These are phyloP conservation scores for Rhamnusium bicolor DNA, from an alignment of 2,888 invertebrate species.

Conservation along the genomic window DNA sequence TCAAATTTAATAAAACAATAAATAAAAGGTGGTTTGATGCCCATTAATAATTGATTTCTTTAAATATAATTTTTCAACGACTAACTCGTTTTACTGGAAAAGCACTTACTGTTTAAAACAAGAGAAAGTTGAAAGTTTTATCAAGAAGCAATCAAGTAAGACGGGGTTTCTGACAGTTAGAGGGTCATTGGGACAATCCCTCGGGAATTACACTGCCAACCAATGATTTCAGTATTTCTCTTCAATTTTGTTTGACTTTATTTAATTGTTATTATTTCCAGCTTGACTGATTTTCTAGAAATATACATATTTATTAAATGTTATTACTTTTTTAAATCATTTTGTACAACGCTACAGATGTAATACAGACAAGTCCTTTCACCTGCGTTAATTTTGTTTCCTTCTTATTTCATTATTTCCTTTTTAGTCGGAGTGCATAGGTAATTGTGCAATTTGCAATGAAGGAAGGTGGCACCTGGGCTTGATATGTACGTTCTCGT, in stretches of 20 bases:
- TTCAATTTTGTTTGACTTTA: neutral
- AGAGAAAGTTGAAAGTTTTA: conserved; percentile 55
- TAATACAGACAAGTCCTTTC: no score
- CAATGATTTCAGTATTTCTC: conserved; percentile 58
- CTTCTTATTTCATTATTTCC: no score
- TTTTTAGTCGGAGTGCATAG: no score
- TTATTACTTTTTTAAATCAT: no score
- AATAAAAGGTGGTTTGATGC: conserved; percentile 16
- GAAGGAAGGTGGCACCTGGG: no score
- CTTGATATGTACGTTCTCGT: no score
- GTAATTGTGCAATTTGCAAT: no score
- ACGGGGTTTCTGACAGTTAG: conserved; percentile 60
- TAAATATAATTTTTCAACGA: conserved; percentile 36
- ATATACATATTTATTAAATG: neutral
- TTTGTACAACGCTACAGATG: no score
- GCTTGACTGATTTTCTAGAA: neutral
- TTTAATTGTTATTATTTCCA: conserved; percentile 2
- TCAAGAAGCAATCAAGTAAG: conserved; percentile 48
- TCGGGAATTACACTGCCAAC: conserved; percentile 62
- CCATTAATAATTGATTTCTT: conserved; percentile 12
- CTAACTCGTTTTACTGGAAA: conserved; percentile 37
- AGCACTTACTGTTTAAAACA: conserved; percentile 52
- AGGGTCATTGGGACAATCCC: conserved; percentile 61
- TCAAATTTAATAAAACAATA: neutral
- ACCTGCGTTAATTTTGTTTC: no score